Conservation (phyloP, 2,113 vertebrate species). For the Stigmatopora nigra region DNA sequence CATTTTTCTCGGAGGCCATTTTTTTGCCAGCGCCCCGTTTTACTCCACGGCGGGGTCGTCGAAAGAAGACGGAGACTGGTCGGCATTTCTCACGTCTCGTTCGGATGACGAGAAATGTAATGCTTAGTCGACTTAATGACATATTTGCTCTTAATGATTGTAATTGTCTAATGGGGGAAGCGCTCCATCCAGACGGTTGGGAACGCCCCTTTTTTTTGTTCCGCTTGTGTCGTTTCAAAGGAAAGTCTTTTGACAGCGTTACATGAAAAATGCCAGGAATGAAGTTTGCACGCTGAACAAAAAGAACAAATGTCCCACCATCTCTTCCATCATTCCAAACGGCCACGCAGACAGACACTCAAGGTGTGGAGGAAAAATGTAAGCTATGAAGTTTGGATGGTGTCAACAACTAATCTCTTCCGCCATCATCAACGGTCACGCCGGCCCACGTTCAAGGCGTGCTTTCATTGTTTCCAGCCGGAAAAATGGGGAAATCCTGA, state of each 20-base stretch:
- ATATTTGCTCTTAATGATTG: not conserved
- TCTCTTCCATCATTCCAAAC: not conserved
- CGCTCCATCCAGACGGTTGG: conserved; percentile 1
- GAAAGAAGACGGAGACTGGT: not conserved
- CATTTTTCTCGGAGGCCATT: too few species aligned
- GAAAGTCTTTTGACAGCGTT: not conserved
- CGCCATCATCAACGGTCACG: not conserved
- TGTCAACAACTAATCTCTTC: not conserved
- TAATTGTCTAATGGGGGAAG: not conserved
- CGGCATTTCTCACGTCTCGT: not conserved
- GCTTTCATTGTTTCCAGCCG: not conserved
- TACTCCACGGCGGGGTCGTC: too few species aligned
- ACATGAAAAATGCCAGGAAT: conserved; percentile 21
- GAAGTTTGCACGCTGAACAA: not conserved
- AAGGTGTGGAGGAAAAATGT: not conserved
- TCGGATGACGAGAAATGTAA: not conserved
- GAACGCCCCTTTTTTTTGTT: not conserved
- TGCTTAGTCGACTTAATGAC: not conserved
- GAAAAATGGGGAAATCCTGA: not conserved
- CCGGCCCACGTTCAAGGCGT: not conserved
- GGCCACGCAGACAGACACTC: too few species aligned
- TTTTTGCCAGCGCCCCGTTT: not conserved
- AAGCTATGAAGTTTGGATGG: conserved; percentile 15
- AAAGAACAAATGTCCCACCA: not conserved
- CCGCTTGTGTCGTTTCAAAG: not conserved